Evolutionary conservation across 2,888 invertebrate species (phyloP), one percentile per base, ranked within the genome.

Genomic region (Iphiclides podalirius): DNA sequence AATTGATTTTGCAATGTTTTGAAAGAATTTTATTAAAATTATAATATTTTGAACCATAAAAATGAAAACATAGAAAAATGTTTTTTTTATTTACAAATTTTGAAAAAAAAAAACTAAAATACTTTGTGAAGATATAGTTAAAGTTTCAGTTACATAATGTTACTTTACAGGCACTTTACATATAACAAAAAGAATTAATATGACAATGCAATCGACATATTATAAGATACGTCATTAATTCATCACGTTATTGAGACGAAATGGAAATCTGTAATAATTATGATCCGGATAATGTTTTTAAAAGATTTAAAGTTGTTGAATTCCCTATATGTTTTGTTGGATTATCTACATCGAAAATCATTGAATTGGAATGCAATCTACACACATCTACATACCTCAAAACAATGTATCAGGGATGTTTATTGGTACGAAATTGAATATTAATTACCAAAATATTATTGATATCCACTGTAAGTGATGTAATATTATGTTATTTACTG

Each of bases 301-400:
- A 67, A 54, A 70, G 71, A 53, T 83, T 87, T 53, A 72, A 77
- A 60, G 64, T 86, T 6, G 55, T 88, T 12, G 85, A 87, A 53
- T 86, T 88, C 55, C 85, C 85, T 11, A 66, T 65, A 54, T 80
- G 82, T 8, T 83, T 74, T 38, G 81, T 86, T 26, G 80, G 78
- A 1, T 57, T 86, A 11, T 74, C 75, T 1, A 79, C 74, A 4
- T 63, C 61, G 11, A 70, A 72, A 39, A 59, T 60, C 16, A 64
- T 86, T 1, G 69, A 84, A 52, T 70, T 85, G 1, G 80, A 76
- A 50, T 63, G 72, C 1, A 70, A 83, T 63, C 66, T 88, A 6
- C 64, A 58, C 16, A 67, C 55, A 15, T 73, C 75, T 53, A 78
- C 78, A 31, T 87, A 80, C 57, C 61, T 88, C 1, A 86, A 84